A percentile compares a stretch with the other conserved stretches of the same genome.
phyloP scores from a whole-genome alignment of 2,113 vertebrate species.

The Gyps fulvus region DNA sequence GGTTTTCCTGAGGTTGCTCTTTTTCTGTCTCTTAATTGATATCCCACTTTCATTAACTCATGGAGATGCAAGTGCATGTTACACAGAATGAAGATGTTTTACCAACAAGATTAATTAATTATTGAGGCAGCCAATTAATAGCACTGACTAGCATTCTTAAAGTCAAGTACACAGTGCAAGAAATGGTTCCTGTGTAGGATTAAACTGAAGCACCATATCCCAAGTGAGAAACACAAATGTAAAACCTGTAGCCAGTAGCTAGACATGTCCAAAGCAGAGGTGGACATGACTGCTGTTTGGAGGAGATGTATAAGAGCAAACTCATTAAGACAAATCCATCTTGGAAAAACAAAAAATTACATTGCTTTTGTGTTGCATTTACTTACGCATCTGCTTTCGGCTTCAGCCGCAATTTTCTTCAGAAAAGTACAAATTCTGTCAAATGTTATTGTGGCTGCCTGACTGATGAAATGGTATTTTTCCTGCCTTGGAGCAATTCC shows the following conservation, averaged over 20 bases:
- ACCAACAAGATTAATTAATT: not conserved
- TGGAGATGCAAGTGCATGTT: not conserved
- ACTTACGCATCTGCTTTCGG: not conserved
- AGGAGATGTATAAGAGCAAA: not conserved
- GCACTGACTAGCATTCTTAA: not conserved
- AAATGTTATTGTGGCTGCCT: not conserved
- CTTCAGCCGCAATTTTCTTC: not conserved
- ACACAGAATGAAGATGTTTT: slow-evolving; percentile 12
- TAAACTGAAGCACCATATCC: accelerated
- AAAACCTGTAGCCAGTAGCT: not conserved
- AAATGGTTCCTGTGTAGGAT: not conserved
- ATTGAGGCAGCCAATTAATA: not conserved
- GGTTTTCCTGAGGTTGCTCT: not conserved
- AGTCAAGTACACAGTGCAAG: not conserved
- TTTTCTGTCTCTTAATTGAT: not conserved
- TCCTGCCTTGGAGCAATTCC: not conserved
- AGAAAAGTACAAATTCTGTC: not conserved
- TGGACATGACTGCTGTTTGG: accelerated
- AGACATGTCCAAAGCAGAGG: not conserved
- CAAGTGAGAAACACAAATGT: not conserved
- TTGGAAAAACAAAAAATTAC: not conserved
- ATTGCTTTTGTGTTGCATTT: not conserved
- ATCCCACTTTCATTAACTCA: not conserved
- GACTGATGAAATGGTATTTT: not conserved
- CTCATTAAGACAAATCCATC: not conserved